A percentile compares a stretch with the other conserved stretches of the same genome.
Evolutionary conservation across 2,113 vertebrate species (phyloP).

Genomic region (Thymallus thymallus): DNA sequence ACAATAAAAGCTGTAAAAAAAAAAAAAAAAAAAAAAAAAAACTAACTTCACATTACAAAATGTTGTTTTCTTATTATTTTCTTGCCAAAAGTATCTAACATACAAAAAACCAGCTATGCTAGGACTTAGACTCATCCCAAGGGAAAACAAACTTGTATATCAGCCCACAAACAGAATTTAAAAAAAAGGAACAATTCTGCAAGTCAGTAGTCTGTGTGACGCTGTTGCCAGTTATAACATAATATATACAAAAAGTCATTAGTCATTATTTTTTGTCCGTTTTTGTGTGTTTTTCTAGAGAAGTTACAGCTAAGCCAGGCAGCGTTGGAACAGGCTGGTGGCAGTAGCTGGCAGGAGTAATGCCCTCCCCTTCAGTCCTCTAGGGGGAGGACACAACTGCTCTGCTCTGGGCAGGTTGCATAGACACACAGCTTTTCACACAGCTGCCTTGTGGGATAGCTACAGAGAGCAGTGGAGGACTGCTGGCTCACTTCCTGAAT

Average conservation of each 20-base stretch:
- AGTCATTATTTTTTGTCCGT: constrained; percentile 64
- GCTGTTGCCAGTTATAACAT: constrained; percentile 90
- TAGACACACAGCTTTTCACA: constrained; percentile 96
- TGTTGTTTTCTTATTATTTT: constrained; percentile 43
- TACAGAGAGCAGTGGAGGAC: constrained; percentile 94
- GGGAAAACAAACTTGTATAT: constrained; percentile 58
- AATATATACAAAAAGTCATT: constrained; percentile 93
- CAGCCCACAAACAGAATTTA: constrained; percentile 84
- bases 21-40: constrained; percentile 82
- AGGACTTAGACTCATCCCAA: constrained; percentile 64
- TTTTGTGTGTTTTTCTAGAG: constrained; percentile 41
- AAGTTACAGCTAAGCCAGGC: constrained; percentile 84
- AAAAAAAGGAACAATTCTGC: constrained; percentile 81
- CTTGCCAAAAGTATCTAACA: constrained; percentile 81
- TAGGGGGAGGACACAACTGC: constrained; percentile 74
- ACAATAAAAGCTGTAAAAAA: constrained; percentile 83
- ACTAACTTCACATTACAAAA: constrained; percentile 92
- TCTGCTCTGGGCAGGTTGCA: constrained; percentile 94
- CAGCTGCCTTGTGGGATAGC: constrained; percentile 96
- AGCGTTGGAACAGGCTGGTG: constrained; percentile 78
- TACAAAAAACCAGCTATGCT: constrained; percentile 91
- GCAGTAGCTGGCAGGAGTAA: constrained; percentile 78
- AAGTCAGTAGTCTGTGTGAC: constrained; percentile 97
- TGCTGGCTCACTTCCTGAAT: constrained; percentile 97
- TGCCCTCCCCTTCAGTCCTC: constrained; percentile 81